These are phyloP conservation scores for Cataglyphis livida DNA, from an alignment of 2,888 invertebrate species.

Conservation along the genomic window DNA sequence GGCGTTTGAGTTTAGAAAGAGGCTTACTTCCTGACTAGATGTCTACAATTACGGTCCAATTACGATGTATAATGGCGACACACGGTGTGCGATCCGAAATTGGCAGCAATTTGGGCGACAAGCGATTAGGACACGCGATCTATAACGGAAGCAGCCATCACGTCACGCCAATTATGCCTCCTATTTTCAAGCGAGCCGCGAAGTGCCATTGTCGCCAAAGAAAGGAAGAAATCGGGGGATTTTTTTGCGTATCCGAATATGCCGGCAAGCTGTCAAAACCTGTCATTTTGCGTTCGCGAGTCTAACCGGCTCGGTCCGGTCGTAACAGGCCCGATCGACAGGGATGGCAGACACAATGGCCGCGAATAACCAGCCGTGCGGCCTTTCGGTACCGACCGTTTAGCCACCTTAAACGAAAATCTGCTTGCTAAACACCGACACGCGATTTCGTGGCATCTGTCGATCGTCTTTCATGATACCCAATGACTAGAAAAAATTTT, in stretches of 20 bases:
- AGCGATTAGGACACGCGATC: conserved; percentile 71
- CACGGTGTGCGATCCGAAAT: conserved; percentile 62
- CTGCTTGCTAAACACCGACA: conserved; percentile 45
- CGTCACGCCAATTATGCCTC: conserved; percentile 65
- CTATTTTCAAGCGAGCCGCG: conserved; percentile 57
- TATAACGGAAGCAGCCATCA: conserved; percentile 49
- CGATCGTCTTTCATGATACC: conserved; percentile 21
- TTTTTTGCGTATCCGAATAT: conserved; percentile 45
- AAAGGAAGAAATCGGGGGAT: conserved; percentile 24
- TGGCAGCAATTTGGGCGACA: conserved; percentile 69
- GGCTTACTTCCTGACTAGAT: conserved; percentile 50
- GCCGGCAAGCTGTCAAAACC: conserved; percentile 55
- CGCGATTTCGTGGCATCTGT: conserved; percentile 49
- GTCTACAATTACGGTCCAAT: conserved; percentile 47
- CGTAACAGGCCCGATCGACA: conserved; percentile 34
- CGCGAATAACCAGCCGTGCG: conserved; percentile 30
- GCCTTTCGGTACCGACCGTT: conserved; percentile 20
- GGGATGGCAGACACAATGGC: conserved; percentile 48
- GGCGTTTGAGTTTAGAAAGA: conserved; percentile 33
- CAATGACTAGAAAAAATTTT: conserved; percentile 38
- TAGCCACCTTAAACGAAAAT: conserved; percentile 45
- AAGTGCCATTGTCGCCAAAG: conserved; percentile 36
- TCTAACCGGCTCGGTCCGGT: conserved; percentile 45
- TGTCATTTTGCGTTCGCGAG: conserved; percentile 60
- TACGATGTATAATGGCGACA: conserved; percentile 53